phyloP scores from a whole-genome alignment of 2,888 invertebrate species.

The Leistus spinibarbis region DNA sequence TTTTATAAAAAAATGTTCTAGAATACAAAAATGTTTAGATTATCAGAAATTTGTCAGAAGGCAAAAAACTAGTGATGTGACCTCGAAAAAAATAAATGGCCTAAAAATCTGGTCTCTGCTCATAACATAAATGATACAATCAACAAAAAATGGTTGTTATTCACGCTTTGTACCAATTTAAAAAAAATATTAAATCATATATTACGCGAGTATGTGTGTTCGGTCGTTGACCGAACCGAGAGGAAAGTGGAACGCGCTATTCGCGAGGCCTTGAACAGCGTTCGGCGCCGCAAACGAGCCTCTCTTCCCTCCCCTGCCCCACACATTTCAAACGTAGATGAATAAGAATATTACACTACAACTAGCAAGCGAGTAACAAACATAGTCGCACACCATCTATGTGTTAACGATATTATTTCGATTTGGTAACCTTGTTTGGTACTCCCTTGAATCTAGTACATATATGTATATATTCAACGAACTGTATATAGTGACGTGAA shows the following conservation, averaged over 20 bases:
- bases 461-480: not conserved
- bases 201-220: not conserved
- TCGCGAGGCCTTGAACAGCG: constrained; percentile 43
- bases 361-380: not conserved
- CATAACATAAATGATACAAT: not conserved
- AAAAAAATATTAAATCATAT: not conserved
- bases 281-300: constrained; percentile 46
- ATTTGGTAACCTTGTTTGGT: constrained; percentile 34
- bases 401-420: not conserved
- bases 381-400: not conserved
- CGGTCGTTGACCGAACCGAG: constrained; percentile 29
- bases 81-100: not conserved
- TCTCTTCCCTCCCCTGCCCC: constrained; percentile 45
- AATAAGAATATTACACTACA: constrained; percentile 17
- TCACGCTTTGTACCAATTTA: not conserved
- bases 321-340: constrained; percentile 41
- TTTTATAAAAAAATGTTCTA: too few relatives aligned
- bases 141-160: not conserved
- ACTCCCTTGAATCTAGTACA: constrained; percentile 38
- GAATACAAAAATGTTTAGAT: too few relatives aligned
- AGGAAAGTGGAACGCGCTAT: constrained; percentile 44
- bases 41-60: not conserved
- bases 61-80: not conserved
- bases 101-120: not conserved
- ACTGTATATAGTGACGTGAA: not conserved